Percentiles rank a stretch among this genome's conserved stretches.
These are phyloP conservation scores for Elephantulus edwardii DNA, from an alignment of 2,113 vertebrate species.

Conservation along the genomic window DNA sequence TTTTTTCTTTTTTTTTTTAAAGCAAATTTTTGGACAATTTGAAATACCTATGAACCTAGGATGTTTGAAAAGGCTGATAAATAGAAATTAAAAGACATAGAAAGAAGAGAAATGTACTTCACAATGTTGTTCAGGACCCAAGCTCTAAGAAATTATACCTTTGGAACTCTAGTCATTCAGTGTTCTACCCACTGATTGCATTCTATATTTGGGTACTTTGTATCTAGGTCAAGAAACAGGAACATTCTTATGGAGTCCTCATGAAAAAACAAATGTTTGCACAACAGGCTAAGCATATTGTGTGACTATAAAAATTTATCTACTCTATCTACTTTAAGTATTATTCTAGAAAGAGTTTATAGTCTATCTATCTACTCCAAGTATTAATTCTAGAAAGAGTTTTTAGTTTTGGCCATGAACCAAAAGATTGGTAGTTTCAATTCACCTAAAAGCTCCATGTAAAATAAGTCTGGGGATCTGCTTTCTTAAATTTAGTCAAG, in stretches of 20 bases:
- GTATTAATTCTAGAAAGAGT: too few relatives aligned
- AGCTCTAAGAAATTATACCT: conserved; percentile 32
- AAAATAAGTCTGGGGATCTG: too few relatives aligned
- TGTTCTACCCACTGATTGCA: conserved; percentile 11
- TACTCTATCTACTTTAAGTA: too few relatives aligned
- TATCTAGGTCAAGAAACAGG: conserved; percentile 58
- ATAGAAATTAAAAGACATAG: not conserved
- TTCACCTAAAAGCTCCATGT: too few relatives aligned
- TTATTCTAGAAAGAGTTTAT: too few relatives aligned
- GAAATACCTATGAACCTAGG: not conserved
- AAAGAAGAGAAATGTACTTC: conserved; percentile 22
- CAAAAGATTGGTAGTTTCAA: too few relatives aligned
- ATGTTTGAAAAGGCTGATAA: not conserved
- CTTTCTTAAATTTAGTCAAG: not conserved
- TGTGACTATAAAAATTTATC: conserved; percentile 17
- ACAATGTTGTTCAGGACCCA: not conserved
- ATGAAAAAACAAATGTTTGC: not conserved
- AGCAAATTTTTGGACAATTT: not conserved
- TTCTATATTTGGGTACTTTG: conserved; percentile 12
- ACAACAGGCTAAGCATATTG: conserved; percentile 4
- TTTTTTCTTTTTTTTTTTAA: not conserved
- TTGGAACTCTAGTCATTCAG: conserved; percentile 39
- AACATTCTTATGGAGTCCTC: not conserved
- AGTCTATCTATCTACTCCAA: too few relatives aligned
- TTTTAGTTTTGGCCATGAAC: too few relatives aligned